Conservation (phyloP, 2,888 invertebrate genomes). For the Ptychoptera contaminata region DNA sequence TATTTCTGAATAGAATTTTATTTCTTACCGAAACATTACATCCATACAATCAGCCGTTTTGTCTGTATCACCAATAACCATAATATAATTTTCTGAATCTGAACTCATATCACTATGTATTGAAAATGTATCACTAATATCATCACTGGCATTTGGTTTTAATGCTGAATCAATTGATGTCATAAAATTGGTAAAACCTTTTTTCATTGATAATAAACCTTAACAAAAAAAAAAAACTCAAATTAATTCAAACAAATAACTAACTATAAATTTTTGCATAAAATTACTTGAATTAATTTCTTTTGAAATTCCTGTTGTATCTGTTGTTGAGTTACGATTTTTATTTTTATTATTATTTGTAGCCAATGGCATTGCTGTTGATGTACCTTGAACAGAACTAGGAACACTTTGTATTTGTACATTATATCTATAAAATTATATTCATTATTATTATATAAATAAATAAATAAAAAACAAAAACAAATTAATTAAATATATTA, state of each 20-base stretch:
- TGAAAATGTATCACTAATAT: constrained; percentile 58
- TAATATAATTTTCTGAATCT: constrained; percentile 75
- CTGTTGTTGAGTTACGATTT: constrained; percentile 13
- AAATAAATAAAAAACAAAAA: constrained; percentile 1
- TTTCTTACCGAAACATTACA: constrained; percentile 43
- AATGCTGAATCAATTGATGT: constrained; percentile 71
- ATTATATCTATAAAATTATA: constrained; percentile 20
- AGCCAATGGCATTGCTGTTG: constrained; percentile 25
- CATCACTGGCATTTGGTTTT: constrained; percentile 53
- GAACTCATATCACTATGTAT: constrained; percentile 71
- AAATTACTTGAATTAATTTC: constrained; percentile 35
- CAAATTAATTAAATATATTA: background rate
- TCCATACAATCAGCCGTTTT: constrained; percentile 52
- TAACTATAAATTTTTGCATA: background rate
- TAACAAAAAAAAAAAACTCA: constrained; percentile 9
- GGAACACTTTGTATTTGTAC: constrained; percentile 29
- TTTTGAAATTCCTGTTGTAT: constrained; percentile 27
- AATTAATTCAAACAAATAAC: constrained; percentile 1
- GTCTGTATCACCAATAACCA: constrained; percentile 44
- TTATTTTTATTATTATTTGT: constrained; percentile 18
- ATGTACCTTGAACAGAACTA: constrained; percentile 22
- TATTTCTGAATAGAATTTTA: background rate
- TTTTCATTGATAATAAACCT: constrained; percentile 64
- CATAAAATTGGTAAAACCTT: constrained; percentile 68
- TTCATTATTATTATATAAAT: background rate